Evolutionary conservation across 2,113 vertebrate species (phyloP).

Genomic region (Pyxicephalus adspersus): DNA sequence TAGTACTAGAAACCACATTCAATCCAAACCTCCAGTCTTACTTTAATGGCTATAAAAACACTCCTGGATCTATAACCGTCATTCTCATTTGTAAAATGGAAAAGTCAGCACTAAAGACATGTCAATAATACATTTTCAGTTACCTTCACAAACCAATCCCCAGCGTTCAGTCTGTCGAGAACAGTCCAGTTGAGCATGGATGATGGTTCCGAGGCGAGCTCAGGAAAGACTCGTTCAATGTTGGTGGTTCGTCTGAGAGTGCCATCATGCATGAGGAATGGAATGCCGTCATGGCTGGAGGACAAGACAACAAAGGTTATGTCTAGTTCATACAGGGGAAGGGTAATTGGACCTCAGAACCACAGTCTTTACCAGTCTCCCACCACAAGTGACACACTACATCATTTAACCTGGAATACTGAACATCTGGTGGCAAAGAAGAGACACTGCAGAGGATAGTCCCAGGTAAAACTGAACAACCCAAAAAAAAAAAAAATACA

Average conservation of each 20-base stretch:
- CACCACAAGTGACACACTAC: too few relatives aligned
- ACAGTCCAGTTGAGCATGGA: conserved; percentile 94
- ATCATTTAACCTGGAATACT: too few relatives aligned
- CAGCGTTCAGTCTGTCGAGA: conserved; percentile 88
- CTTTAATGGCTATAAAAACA: too few relatives aligned
- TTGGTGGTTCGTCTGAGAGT: conserved; percentile 90
- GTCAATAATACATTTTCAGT: neutral
- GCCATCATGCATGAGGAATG: conserved; percentile 89
- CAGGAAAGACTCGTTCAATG: conserved; percentile 78
- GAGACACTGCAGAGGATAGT: too few relatives aligned
- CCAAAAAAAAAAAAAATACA: too few relatives aligned
- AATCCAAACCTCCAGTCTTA: too few relatives aligned
- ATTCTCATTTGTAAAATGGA: too few relatives aligned
- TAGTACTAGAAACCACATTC: too few relatives aligned
- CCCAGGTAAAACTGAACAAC: too few relatives aligned
- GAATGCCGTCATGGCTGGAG: conserved; percentile 86
- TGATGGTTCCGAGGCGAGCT: conserved; percentile 74
- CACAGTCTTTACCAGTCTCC: neutral
- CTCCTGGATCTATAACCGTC: too few relatives aligned
- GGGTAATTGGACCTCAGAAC: neutral
- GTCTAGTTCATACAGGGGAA: neutral
- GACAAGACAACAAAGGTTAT: neutral
- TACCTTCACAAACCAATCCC: conserved; percentile 93
- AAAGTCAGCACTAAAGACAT: too few relatives aligned
- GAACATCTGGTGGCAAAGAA: too few relatives aligned